Percentiles rank a stretch among this genome's conserved stretches.
Evolutionary conservation across 2,888 invertebrate species (phyloP).

Genomic region (Plagodis pulveraria): DNA sequence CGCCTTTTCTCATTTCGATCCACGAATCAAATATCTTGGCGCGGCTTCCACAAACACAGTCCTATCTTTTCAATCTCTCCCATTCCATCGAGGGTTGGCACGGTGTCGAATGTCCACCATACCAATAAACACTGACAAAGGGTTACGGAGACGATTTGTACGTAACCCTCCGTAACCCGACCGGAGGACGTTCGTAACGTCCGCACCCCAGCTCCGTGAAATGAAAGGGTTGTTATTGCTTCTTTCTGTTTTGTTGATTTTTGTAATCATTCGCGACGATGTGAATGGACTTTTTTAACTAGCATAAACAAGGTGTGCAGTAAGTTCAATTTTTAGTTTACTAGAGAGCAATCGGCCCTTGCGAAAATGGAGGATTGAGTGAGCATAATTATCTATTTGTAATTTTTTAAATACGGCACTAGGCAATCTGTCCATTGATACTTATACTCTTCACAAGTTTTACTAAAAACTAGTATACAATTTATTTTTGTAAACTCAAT

Average conservation of each 20-base stretch:
- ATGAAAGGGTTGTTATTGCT: slow-evolving; percentile 20
- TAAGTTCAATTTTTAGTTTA: too few species aligned
- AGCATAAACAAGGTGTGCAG: background rate
- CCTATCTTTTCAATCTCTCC: slow-evolving; percentile 20
- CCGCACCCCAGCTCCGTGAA: background rate
- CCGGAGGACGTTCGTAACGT: slow-evolving; percentile 8
- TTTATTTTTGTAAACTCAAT: too few species aligned
- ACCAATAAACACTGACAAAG: slow-evolving; percentile 19
- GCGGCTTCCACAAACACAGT: background rate
- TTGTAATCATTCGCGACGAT: slow-evolving; percentile 8
- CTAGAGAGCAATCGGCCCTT: too few species aligned
- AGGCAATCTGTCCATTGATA: too few species aligned
- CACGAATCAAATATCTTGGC: background rate
- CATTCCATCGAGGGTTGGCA: slow-evolving; percentile 16
- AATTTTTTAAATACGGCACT: too few species aligned
- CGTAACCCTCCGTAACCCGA: slow-evolving; percentile 16
- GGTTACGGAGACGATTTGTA: slow-evolving; percentile 16
- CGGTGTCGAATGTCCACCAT: slow-evolving; percentile 19
- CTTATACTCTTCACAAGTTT: too few species aligned
- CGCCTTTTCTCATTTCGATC: background rate
- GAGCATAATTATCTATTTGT: too few species aligned
- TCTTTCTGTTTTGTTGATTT: slow-evolving; percentile 17
- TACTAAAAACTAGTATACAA: too few species aligned
- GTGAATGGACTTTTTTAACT: background rate
- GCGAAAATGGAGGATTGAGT: too few species aligned